Evolutionary conservation across 2,113 vertebrate genomes (phyloP).

Genomic region (Microtus montanus): DNA sequence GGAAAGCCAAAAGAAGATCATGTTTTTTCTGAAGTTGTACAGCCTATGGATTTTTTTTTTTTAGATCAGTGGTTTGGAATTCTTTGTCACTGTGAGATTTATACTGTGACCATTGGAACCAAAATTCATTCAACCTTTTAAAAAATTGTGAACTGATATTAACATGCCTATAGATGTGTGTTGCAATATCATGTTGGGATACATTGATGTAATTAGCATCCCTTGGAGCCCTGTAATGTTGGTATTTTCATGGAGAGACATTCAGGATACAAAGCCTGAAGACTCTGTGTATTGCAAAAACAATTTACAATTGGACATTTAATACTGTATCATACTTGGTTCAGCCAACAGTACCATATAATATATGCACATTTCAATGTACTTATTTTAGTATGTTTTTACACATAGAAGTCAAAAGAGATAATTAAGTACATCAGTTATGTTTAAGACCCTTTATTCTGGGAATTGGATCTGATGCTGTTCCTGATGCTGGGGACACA

Average conservation of each 20-base stretch:
- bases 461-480: not conserved
- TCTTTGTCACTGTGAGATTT: not conserved
- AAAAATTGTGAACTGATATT: not conserved
- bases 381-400: not conserved
- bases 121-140: not conserved
- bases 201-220: fast-evolving
- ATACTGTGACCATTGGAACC: not conserved
- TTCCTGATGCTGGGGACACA: not conserved
- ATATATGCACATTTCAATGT: not conserved
- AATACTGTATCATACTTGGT: not conserved
- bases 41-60: not conserved
- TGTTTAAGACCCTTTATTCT: not conserved
- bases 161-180: not conserved
- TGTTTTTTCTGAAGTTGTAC: not conserved
- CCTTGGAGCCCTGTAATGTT: not conserved
- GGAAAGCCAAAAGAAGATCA: not conserved
- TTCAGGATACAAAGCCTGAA: not conserved
- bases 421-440: not conserved
- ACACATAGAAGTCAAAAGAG: constrained; percentile 5
- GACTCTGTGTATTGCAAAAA: fast-evolving
- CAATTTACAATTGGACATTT: not conserved
- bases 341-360: not conserved
- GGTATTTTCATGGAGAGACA: fast-evolving
- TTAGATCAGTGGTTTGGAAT: not conserved
- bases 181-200: not conserved